These are phyloP conservation scores for Lepus americanus DNA, from an alignment of 2,113 vertebrate species.

Conservation along the genomic window DNA sequence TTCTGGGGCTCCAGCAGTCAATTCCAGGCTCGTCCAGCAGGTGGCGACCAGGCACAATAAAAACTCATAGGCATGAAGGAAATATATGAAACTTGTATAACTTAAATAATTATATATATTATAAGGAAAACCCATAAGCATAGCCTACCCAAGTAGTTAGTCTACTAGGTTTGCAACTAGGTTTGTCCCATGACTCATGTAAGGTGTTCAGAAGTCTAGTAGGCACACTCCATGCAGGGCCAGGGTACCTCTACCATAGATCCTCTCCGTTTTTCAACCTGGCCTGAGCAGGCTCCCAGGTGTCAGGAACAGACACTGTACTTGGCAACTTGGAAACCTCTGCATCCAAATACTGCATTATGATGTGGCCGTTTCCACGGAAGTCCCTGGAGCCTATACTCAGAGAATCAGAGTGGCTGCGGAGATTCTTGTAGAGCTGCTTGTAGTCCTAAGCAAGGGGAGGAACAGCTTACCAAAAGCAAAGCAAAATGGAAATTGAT, in stretches of 20 bases:
- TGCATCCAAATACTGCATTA: neutral
- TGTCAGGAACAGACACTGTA: neutral
- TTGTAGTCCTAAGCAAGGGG: neutral
- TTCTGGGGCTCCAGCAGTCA: neutral
- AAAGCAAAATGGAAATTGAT: neutral
- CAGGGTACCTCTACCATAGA: neutral
- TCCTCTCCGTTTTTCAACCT: neutral
- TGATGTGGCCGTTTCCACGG: neutral
- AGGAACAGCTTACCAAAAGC: neutral
- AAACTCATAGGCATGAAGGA: neutral
- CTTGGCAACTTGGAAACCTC: neutral
- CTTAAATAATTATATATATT: no score
- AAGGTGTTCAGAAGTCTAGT: neutral
- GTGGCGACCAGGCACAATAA: constrained; percentile 70
- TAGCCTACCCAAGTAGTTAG: accelerated
- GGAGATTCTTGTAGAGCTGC: neutral
- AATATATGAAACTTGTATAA: no score
- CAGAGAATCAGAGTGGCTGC: neutral
- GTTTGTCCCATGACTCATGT: neutral
- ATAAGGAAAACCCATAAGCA: neutral
- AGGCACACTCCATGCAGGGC: neutral
- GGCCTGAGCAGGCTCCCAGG: neutral
- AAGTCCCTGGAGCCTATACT: neutral
- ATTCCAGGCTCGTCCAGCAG: constrained; percentile 74
- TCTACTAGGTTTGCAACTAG: neutral